Evolutionary conservation across 2,888 invertebrate species (phyloP), one percentile per base, ranked within the genome.

Genomic region (Acanthoscelides obtectus): DNA sequence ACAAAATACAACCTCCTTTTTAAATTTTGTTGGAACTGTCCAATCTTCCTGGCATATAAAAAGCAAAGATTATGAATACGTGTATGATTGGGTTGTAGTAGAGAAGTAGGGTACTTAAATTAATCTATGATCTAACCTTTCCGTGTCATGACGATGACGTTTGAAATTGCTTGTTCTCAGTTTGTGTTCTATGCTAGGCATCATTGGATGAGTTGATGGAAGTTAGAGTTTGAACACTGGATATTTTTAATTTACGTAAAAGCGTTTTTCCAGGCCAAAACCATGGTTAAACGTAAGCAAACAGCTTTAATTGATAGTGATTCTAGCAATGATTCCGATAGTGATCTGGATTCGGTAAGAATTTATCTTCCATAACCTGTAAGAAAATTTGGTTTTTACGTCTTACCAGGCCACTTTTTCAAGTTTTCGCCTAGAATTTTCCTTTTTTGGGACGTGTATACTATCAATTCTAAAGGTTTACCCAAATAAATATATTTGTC

Each of bases 261-360:
- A 12, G 1, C 45, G 45, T 12, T 45, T 45, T 45, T 6, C 45
- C 45, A 12, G 17, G 45, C 12, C 45, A 45, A 66, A 8, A 66
- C 19, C 21, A 95, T 95, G 94, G 94, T 91, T 79, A 95, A 95
- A 87, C 89, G 95, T 78, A 94, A 94, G 86, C 93, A 92, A 85
- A 93, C 94, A 83, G 92, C 93, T 65, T 87, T 94, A 75, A 92
- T 94, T 79, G 94, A 95, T 84, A 93, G 94, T 22, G 94, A 94
- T 84, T 92, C 92, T 72, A 94, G 93, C 85, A 93, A 93, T 84
- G 92, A 91, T 79, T 93, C 90, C 71, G 90, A 91, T 77, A 93
- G 94, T 70, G 95, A 95, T 87, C 88, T 94, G 81, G 94, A 95
- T 85, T 93, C 93, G 80, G 95, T 95, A 88, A 92, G 92, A 12